phyloP scores from a whole-genome alignment of 2,797 vertebrate species.

The Cryptoblepharus egeriae region DNA sequence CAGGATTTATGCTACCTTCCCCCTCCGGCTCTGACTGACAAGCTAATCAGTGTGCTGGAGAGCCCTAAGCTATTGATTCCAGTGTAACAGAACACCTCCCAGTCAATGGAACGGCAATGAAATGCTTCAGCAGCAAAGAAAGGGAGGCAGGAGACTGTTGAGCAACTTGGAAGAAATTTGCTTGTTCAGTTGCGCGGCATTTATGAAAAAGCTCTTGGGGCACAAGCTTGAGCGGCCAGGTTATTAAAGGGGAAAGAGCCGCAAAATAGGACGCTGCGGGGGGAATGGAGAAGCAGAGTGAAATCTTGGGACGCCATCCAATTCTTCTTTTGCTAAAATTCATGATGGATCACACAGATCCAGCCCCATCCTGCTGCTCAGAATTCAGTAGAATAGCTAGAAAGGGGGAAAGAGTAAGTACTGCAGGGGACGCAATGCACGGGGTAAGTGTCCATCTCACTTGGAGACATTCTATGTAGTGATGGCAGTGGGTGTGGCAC shows the following conservation, averaged over 20 bases:
- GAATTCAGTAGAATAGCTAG: too few species aligned
- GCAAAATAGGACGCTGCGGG: conserved; percentile 90
- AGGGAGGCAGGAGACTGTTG: conserved; percentile 90
- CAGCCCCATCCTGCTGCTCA: too few species aligned
- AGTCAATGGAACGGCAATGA: conserved; percentile 96
- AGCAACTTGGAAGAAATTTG: conserved; percentile 95
- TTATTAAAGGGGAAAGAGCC: conserved; percentile 90
- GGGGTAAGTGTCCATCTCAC: too few species aligned
- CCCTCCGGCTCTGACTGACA: conserved; percentile 96
- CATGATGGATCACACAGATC: too few species aligned
- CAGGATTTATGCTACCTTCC: conserved; percentile 92
- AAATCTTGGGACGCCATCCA: conserved; percentile 81
- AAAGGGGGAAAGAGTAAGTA: too few species aligned
- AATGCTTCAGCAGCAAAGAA: conserved; percentile 96
- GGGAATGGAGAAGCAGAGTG: conserved; percentile 93
- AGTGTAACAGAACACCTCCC: conserved; percentile 96
- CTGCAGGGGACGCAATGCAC: too few species aligned
- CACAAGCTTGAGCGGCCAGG: conserved; percentile 91
- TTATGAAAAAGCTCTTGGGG: conserved; percentile 92
- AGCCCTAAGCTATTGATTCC: conserved; percentile 95
- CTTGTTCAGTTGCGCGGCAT: conserved; percentile 88
- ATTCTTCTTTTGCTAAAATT: too few species aligned
- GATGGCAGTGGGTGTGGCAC: too few species aligned
- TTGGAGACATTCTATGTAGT: too few species aligned
- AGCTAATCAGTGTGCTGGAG: conserved; percentile 96